Evolutionary conservation across 2,797 vertebrate genomes (phyloP).

Genomic region (Hapalemur alaotrensis): DNA sequence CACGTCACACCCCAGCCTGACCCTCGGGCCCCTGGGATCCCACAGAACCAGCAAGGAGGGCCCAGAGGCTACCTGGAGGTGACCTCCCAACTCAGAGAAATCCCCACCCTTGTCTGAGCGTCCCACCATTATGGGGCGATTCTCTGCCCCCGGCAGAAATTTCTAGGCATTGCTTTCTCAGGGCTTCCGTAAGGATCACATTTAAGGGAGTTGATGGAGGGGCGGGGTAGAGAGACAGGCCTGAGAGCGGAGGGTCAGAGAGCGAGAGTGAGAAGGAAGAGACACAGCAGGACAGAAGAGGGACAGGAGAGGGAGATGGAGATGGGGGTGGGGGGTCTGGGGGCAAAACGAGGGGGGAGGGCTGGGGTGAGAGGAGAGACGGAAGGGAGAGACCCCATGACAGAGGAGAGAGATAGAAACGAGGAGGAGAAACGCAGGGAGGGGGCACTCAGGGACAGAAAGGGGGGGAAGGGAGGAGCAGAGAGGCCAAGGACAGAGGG

Average conservation of each 20-base stretch:
- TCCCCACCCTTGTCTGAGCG: neutral
- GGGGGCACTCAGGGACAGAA: neutral
- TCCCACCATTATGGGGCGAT: neutral
- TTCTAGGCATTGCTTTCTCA: neutral
- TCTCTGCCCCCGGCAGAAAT: neutral
- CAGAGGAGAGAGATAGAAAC: neutral
- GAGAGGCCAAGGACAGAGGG: neutral
- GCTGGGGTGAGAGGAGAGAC: neutral
- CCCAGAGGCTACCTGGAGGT: neutral
- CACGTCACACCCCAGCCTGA: too few species aligned
- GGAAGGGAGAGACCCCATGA: neutral
- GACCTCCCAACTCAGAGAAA: neutral
- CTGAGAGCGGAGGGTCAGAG: neutral
- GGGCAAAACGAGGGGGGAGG: too few species aligned
- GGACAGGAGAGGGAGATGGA: too few species aligned
- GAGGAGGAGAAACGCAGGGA: too few species aligned
- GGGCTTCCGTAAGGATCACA: neutral
- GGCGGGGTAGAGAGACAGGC: neutral
- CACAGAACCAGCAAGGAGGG: too few species aligned
- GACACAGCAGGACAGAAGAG: neutral
- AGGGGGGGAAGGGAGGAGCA: fast-evolving
- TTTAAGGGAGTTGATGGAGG: neutral
- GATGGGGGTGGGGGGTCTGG: too few species aligned
- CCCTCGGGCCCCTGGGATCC: neutral
- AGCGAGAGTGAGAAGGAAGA: neutral